Conservation (phyloP, 2,888 invertebrate genomes). For the Agonopterix heracliana region DNA sequence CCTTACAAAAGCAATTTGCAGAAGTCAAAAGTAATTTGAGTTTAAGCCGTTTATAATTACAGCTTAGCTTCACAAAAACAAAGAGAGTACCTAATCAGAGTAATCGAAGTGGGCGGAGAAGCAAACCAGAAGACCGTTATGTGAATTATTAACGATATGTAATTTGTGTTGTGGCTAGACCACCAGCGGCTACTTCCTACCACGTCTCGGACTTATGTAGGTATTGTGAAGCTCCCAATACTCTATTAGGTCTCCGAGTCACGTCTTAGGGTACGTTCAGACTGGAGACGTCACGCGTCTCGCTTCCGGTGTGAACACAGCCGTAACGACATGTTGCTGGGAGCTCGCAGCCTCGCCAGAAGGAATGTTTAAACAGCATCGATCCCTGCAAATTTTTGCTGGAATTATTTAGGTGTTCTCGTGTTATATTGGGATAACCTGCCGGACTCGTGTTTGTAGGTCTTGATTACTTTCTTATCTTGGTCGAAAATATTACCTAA, state of each 20-base stretch:
- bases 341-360: not conserved
- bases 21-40: no score
- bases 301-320: slow-evolving; percentile 52
- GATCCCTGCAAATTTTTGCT: slow-evolving; percentile 3
- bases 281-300: slow-evolving; percentile 54
- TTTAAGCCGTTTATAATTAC: not conserved
- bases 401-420: slow-evolving; percentile 1
- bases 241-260: slow-evolving; percentile 46
- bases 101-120: not conserved
- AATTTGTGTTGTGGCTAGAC: slow-evolving; percentile 3
- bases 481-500: no score
- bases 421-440: not conserved
- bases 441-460: no score
- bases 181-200: slow-evolving; percentile 24
- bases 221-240: slow-evolving; percentile 28
- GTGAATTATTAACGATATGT: slow-evolving; percentile 6
- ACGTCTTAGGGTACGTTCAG: slow-evolving; percentile 53
- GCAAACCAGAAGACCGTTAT: not conserved
- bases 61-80: not conserved
- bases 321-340: slow-evolving; percentile 6
- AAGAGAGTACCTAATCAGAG: not conserved
- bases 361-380: slow-evolving; percentile 12
- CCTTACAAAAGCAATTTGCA: no score
- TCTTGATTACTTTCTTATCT: no score
- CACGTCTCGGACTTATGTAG: slow-evolving; percentile 26